Base-by-base conservation (phyloP, 2,113 vertebrate species). In the Zosterops pallidus region DNA sequence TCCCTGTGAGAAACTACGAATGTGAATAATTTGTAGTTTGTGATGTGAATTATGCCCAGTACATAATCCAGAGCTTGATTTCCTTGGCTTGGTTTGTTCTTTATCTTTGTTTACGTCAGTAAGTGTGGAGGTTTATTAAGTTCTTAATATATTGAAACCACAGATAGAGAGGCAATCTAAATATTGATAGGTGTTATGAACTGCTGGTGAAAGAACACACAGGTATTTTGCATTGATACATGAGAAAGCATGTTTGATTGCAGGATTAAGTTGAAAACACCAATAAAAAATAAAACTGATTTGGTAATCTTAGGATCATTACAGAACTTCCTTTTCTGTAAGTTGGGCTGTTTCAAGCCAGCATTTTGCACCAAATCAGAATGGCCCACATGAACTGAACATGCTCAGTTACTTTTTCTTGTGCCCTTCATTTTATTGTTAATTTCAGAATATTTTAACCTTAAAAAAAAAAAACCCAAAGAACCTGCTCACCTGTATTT, bases 321-420 rank as follows among this genome's bases (percentile, higher is more conserved):
- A 31, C 9, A 59, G 33, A 75, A 59, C 18, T 16, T 37, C 3
- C 3, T 59, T 2, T 35, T 9, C 47, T 37, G 4, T 65, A 77
- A 76, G 64, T 11, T 8, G 29, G 25, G 2, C 9, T 37, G 17
- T 23, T 37, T 77, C 31, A 86, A n/a, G 23, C 1, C 42, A 59
- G 10, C 4, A 9, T 67, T 91, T 74, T 78, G 8, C 9, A 57
- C 14, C 2, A 11, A 44, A 41, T 25, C 22, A 69, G 11, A 76
- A 21, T 13, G 6, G 2, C 16, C 35, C 6, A 13, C 0, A 1
- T n/a, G 11, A 79, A n/a, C 47, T 59, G 4, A 29, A n/a, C 3
- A 29, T 17, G 5, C 5, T 76, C 35, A 39, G 9, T 44, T 44
- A 29, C 12, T 12, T 92, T 71, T 50, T 33, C 6, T 70, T 52